Conservation (phyloP, 1,140 invertebrate species). For the Oscheius sp. region DNA sequence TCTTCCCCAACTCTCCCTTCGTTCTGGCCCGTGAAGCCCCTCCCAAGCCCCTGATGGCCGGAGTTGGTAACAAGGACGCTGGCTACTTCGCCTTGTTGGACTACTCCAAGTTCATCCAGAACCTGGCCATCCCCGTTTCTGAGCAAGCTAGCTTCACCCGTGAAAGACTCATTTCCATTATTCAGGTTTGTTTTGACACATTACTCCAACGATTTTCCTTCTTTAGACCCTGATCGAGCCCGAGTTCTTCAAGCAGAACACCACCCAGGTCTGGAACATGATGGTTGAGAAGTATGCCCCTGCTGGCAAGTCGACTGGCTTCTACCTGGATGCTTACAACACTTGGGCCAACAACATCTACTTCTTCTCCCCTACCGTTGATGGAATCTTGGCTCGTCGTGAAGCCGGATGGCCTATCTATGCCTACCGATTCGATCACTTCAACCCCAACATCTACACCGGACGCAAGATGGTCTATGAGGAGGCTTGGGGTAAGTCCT, state of each 20-base stretch:
- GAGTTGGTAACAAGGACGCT: slow-evolving; percentile 27
- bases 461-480: neutral
- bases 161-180: slow-evolving; percentile 15
- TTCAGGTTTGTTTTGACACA: too few relatives aligned
- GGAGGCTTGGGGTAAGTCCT: neutral
- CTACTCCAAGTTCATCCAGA: neutral
- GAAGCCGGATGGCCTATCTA: slow-evolving; percentile 19
- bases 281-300: slow-evolving; percentile 6
- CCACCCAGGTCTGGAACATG: neutral
- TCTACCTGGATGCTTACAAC: neutral
- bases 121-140: neutral
- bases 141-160: slow-evolving; percentile 1
- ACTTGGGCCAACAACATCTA: slow-evolving; percentile 9
- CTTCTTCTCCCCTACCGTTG: slow-evolving; percentile 27
- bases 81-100: slow-evolving; percentile 23
- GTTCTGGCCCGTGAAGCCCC: slow-evolving; percentile 7
- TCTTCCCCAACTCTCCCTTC: slow-evolving; percentile 11
- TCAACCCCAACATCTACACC: slow-evolving; percentile 13
- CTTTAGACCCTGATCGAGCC: slow-evolving; percentile 4
- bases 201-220: slow-evolving; percentile 12
- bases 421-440: slow-evolving; percentile 23
- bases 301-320: slow-evolving; percentile 5
- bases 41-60: slow-evolving; percentile 21
- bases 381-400: slow-evolving; percentile 6
- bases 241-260: slow-evolving; percentile 2